These are phyloP conservation scores for Vespertilio murinus DNA, from an alignment of 2,797 vertebrate species.

Conservation along the genomic window DNA sequence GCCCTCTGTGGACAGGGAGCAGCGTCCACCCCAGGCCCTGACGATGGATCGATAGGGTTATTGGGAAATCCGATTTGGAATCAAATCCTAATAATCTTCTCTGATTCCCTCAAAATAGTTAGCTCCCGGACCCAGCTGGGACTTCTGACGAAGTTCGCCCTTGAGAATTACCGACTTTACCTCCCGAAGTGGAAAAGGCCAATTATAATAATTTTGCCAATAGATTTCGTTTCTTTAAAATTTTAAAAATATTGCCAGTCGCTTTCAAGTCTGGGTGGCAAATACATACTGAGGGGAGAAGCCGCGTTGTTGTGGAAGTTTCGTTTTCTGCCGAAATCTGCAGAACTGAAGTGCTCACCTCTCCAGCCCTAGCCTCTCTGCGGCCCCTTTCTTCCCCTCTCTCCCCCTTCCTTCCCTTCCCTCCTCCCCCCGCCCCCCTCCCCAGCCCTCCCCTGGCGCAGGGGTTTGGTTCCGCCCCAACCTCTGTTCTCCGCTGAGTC, in stretches of 20 bases:
- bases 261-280: background rate
- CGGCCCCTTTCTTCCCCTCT: background rate
- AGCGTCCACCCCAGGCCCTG: background rate
- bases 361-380: background rate
- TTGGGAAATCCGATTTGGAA: background rate
- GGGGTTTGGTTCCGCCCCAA: background rate
- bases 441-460: rapidly evolving
- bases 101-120: background rate
- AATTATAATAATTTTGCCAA: background rate
- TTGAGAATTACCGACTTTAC: background rate
- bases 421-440: too few relatives aligned
- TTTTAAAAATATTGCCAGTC: background rate
- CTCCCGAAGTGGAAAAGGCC: background rate
- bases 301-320: background rate
- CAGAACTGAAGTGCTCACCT: background rate
- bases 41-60: background rate
- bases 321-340: background rate
- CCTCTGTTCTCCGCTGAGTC: background rate
- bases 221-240: slow-evolving; percentile 64
- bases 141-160: background rate
- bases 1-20: background rate
- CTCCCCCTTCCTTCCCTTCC: too few relatives aligned
- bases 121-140: background rate
- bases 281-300: background rate
- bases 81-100: background rate